Evolutionary conservation across 2,888 invertebrate species (phyloP).

Genomic region (Amblyjoppa proteus): DNA sequence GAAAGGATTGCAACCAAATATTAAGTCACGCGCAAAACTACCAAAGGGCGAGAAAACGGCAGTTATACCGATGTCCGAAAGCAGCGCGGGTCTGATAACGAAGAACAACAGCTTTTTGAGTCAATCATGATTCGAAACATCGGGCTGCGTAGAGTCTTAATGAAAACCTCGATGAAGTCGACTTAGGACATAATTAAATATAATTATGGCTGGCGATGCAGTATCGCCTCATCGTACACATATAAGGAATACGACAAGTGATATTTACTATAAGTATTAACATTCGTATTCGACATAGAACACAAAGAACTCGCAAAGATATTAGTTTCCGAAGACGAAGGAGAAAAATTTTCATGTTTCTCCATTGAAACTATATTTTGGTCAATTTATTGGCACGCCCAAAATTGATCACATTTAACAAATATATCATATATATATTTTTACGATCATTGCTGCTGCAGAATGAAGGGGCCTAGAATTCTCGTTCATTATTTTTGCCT

Average conservation of each 20-base stretch:
- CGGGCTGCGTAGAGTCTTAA: not conserved
- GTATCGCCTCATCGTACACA: constrained; percentile 43
- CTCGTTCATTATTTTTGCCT: not conserved
- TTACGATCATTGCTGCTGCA: not conserved
- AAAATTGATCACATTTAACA: not conserved
- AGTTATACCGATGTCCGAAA: constrained; percentile 86
- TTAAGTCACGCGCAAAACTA: constrained; percentile 84
- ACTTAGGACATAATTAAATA: constrained; percentile 52
- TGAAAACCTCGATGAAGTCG: constrained; percentile 48
- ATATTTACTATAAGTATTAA: constrained; percentile 68
- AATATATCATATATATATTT: not conserved
- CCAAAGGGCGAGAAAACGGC: constrained; percentile 85
- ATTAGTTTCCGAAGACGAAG: constrained; percentile 14
- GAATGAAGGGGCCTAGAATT: constrained; percentile 22
- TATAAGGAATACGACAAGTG: constrained; percentile 59
- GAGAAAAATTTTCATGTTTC: not conserved
- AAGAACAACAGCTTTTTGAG: constrained; percentile 84
- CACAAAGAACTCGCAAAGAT: constrained; percentile 40
- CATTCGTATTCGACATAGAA: constrained; percentile 44
- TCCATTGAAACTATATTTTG: not conserved
- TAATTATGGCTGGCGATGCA: constrained; percentile 47
- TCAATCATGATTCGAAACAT: constrained; percentile 76
- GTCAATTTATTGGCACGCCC: not conserved
- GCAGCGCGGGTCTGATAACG: constrained; percentile 84
- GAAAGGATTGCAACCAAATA: constrained; percentile 85